phyloP scores from a whole-genome alignment of 2,113 vertebrate genomes.

The Tragulus kanchil region DNA sequence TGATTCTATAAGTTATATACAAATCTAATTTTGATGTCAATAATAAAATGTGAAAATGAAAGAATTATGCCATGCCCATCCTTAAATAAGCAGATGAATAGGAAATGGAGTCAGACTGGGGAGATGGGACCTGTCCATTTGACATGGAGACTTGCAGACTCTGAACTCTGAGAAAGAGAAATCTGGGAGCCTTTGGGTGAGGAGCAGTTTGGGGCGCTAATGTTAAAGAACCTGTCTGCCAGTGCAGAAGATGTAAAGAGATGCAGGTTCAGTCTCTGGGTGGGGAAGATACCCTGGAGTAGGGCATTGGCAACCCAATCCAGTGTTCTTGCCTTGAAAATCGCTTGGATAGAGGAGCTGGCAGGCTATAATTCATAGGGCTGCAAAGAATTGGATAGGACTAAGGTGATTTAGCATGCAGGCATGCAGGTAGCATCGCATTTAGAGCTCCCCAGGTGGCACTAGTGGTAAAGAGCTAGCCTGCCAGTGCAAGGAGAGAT shows the following conservation, averaged over 20 bases:
- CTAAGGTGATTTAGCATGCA: too few species aligned
- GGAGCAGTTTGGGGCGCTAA: too few species aligned
- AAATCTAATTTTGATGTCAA: neutral
- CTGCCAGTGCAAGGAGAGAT: neutral
- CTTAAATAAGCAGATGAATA: neutral
- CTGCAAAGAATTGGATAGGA: too few species aligned
- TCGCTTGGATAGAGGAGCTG: too few species aligned
- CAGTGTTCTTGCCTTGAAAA: too few species aligned
- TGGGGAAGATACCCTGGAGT: too few species aligned
- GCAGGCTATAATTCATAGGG: too few species aligned
- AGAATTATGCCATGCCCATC: neutral
- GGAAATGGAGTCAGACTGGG: neutral
- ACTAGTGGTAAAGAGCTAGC: neutral
- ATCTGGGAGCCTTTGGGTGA: neutral
- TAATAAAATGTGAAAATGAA: neutral
- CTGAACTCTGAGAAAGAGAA: neutral
- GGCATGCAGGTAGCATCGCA: neutral
- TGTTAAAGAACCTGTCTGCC: too few species aligned
- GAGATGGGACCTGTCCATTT: neutral
- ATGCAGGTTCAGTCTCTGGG: too few species aligned
- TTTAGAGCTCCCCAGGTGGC: neutral
- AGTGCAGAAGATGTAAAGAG: too few species aligned
- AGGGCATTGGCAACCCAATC: too few species aligned
- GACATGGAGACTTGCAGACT: neutral
- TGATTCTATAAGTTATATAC: neutral